Conservation (phyloP, 2,888 invertebrate genomes). For the Lochmaea capreae region DNA sequence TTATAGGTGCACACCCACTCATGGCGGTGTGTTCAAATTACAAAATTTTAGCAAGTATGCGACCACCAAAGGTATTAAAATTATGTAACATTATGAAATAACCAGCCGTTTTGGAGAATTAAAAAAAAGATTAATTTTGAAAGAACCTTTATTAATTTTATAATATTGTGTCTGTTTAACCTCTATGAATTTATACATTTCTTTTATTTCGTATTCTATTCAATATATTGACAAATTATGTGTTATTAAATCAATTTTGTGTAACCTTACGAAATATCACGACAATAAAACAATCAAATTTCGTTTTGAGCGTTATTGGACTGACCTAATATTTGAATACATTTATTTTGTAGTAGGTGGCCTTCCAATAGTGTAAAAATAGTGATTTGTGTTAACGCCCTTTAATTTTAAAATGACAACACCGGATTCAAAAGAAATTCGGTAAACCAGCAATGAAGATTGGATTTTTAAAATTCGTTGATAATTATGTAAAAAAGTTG, state of each 20-base stretch:
- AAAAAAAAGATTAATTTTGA: not conserved
- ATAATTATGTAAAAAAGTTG: too few species aligned
- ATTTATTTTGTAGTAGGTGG: not conserved
- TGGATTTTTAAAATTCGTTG: too few species aligned
- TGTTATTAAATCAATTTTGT: not conserved
- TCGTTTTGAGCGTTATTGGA: not conserved
- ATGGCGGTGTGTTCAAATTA: not conserved
- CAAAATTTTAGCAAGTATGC: not conserved
- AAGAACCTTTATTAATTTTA: not conserved
- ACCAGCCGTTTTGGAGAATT: not conserved
- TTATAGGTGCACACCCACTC: not conserved
- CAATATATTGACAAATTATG: not conserved
- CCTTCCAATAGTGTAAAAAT: not conserved
- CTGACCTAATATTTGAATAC: not conserved
- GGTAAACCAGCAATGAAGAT: too few species aligned
- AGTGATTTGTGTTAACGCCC: not conserved
- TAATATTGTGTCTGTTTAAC: not conserved
- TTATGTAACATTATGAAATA: not conserved
- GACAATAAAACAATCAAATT: slow-evolving; percentile 1
- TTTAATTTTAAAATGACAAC: not conserved
- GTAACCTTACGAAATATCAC: not conserved
- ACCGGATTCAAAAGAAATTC: too few species aligned
- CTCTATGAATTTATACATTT: not conserved
- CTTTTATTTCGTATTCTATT: slow-evolving; percentile 1
- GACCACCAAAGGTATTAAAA: not conserved